A percentile compares a stretch with the other conserved stretches of the same genome.
Conservation (phyloP, 2,113 vertebrate genomes). For the Dicrurus megarhynchus region DNA sequence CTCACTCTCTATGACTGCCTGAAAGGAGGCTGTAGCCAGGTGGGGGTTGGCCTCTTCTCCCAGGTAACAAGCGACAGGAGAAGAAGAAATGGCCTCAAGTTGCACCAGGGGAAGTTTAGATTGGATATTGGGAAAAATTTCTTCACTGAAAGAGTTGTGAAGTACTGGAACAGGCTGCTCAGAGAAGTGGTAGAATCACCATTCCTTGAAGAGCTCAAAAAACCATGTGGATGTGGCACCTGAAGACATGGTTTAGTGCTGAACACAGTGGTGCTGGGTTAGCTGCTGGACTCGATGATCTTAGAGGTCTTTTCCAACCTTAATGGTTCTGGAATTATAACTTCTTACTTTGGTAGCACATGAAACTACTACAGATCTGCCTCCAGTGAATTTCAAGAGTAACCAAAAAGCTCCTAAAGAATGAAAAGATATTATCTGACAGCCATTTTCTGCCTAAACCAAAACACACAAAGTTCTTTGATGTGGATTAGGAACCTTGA, state of each 20-base stretch:
- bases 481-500: not conserved
- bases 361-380: not conserved
- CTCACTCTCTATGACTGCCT: not conserved
- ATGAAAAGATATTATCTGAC: not conserved
- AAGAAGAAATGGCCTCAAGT: not conserved
- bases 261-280: not conserved
- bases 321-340: not conserved
- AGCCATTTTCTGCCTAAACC: not conserved
- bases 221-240: not conserved
- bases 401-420: not conserved
- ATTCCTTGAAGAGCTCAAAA: not conserved
- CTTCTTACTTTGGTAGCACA: not conserved
- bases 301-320: not conserved
- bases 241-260: not conserved
- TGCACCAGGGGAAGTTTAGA: not conserved
- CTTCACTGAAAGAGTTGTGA: not conserved
- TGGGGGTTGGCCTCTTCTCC: not conserved
- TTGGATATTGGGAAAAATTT: not conserved
- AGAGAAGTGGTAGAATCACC: not conserved
- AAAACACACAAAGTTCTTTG: not conserved
- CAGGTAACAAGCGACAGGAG: not conserved
- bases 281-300: not conserved
- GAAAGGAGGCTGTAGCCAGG: not conserved
- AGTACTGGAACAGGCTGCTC: not conserved
- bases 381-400: not conserved